Conservation (phyloP, 2,113 vertebrate genomes). For the Nycticryphes semicollaris region DNA sequence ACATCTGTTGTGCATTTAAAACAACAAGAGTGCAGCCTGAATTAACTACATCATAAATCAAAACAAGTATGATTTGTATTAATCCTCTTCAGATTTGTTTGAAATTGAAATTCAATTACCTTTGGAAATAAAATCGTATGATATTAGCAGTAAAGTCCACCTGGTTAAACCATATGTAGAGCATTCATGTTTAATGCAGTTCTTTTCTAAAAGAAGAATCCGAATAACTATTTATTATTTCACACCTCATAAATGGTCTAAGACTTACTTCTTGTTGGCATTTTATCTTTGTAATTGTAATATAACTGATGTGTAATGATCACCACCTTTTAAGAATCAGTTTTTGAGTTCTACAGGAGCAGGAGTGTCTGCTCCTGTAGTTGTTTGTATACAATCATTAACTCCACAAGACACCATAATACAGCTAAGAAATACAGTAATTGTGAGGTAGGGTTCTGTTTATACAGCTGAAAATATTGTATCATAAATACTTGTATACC, state of each 20-base stretch:
- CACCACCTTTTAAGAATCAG: background rate
- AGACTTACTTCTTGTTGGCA: background rate
- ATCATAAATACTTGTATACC: background rate
- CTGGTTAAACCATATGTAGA: background rate
- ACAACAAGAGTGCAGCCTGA: background rate
- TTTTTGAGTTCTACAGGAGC: background rate
- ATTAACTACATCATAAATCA: background rate
- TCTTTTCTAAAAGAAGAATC: background rate
- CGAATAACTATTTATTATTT: background rate
- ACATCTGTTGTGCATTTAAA: conserved; percentile 32
- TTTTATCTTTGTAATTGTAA: background rate
- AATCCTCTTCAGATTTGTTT: background rate
- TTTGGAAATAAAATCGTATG: background rate
- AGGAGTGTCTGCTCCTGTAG: fast-evolving
- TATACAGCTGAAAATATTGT: background rate
- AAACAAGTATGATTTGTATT: background rate
- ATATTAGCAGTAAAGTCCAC: background rate
- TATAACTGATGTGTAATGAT: background rate
- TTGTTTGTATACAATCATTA: background rate
- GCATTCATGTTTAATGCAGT: background rate
- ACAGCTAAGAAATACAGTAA: background rate
- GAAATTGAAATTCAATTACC: background rate
- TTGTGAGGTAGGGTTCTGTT: background rate
- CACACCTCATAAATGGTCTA: background rate
- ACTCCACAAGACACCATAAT: background rate